Evolutionary conservation across 2,797 vertebrate species (phyloP).

Genomic region (Clarias pachynema): DNA sequence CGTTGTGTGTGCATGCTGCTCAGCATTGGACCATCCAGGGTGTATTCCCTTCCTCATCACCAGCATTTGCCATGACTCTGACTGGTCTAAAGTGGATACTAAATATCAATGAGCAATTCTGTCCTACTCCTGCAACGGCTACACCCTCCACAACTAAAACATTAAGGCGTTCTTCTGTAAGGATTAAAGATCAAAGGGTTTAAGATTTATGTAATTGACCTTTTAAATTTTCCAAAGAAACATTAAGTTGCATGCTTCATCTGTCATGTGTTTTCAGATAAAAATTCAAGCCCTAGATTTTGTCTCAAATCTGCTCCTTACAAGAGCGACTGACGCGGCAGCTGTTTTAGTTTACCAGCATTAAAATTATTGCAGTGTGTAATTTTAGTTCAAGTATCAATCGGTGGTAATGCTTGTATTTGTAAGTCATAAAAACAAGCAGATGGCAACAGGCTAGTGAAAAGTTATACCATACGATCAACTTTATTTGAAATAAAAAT

Average conservation of each 20-base stretch:
- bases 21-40: background rate
- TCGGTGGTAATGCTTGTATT: background rate
- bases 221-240: background rate
- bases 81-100: background rate
- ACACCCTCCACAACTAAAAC: background rate
- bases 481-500: background rate
- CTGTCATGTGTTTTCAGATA: background rate
- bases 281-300: background rate
- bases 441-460: background rate
- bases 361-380: constrained; percentile 3
- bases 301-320: background rate
- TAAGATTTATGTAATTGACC: background rate
- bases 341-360: background rate
- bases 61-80: background rate
- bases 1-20: background rate
- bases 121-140: background rate
- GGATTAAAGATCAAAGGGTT: background rate
- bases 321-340: background rate
- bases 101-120: background rate
- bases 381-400: background rate
- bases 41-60: background rate
- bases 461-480: background rate
- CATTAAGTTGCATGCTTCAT: background rate
- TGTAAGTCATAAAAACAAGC: background rate
- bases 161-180: background rate